phyloP scores from a whole-genome alignment of 2,888 invertebrate genomes.

The Mystacides longicornis region DNA sequence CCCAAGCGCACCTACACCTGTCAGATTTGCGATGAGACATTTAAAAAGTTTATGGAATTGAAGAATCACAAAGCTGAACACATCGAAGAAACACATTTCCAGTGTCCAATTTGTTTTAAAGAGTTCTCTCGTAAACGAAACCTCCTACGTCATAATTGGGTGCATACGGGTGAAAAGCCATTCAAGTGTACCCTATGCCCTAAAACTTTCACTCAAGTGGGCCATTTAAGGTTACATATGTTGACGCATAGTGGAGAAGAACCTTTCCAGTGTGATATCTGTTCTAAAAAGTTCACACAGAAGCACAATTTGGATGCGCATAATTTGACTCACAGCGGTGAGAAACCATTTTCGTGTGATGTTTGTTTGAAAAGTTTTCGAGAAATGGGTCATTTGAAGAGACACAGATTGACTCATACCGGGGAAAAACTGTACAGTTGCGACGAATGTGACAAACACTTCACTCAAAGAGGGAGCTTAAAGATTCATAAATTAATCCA shows the following conservation, averaged over 20 bases:
- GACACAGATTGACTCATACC: background rate
- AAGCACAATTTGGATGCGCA: background rate
- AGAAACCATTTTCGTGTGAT: conserved; percentile 1
- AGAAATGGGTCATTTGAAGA: background rate
- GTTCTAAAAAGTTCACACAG: background rate
- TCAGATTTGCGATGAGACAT: background rate
- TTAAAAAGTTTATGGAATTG: background rate
- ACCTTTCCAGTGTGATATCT: conserved; percentile 1
- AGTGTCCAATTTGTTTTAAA: background rate
- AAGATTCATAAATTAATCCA: conserved; percentile 3
- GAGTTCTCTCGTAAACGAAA: background rate
- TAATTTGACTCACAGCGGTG: conserved; percentile 3
- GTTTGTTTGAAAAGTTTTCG: background rate
- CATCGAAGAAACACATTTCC: background rate
- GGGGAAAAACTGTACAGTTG: conserved; percentile 3
- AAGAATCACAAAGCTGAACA: background rate
- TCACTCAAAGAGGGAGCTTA: background rate
- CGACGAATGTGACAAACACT: background rate
- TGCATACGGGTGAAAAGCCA: conserved; percentile 5
- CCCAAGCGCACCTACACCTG: background rate
- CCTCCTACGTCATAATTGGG: background rate
- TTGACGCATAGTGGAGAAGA: conserved; percentile 1
- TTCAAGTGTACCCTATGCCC: background rate
- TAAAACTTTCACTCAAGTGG: background rate
- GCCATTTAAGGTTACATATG: conserved; percentile 6